These are phyloP conservation scores for Nematopogon swammerdamellus DNA, from an alignment of 2,888 invertebrate genomes.

Conservation along the genomic window DNA sequence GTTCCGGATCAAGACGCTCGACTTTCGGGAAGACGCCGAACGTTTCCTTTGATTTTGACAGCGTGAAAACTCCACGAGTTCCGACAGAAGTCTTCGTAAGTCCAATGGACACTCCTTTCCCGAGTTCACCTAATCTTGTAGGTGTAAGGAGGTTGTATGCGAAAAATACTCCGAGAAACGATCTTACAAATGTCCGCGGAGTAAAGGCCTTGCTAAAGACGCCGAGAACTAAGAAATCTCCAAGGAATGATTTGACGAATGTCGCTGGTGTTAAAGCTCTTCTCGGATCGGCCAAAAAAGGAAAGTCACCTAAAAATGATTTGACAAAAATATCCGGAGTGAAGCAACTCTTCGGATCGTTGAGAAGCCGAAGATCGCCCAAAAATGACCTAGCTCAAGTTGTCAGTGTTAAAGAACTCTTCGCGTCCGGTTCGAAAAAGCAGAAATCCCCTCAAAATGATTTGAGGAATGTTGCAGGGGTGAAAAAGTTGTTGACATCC, in stretches of 20 bases:
- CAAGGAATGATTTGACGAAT: conserved; percentile 33
- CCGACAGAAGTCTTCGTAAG: conserved; percentile 28
- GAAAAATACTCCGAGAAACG: conserved; percentile 24
- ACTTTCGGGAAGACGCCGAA: conserved; percentile 18
- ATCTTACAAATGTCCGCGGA: conserved; percentile 23
- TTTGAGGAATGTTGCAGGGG: conserved; percentile 30
- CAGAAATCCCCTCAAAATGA: conserved; percentile 23
- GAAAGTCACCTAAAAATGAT: conserved; percentile 28
- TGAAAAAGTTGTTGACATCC: conserved; percentile 22
- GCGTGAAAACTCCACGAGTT: conserved; percentile 20
- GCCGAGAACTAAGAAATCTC: conserved; percentile 24
- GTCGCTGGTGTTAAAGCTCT: conserved; percentile 35
- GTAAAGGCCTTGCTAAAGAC: conserved; percentile 22
- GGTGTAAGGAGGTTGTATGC: conserved; percentile 27
- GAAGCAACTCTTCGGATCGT: conserved; percentile 27
- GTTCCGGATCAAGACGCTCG: conserved; percentile 19
- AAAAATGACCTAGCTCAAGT: conserved; percentile 14
- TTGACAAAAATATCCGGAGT: conserved; percentile 27
- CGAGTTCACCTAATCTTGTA: conserved; percentile 20
- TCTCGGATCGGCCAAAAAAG: conserved; percentile 19
- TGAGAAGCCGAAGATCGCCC: conserved; percentile 14
- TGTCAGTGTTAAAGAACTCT: conserved; percentile 15
- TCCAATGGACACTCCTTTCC: conserved; percentile 25
- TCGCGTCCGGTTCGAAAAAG: conserved; percentile 13
- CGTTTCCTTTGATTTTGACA: conserved; percentile 19